Percentiles rank a stretch among this genome's conserved stretches.
phyloP scores from a whole-genome alignment of 2,888 invertebrate genomes.

The Cheilosia variabilis region DNA sequence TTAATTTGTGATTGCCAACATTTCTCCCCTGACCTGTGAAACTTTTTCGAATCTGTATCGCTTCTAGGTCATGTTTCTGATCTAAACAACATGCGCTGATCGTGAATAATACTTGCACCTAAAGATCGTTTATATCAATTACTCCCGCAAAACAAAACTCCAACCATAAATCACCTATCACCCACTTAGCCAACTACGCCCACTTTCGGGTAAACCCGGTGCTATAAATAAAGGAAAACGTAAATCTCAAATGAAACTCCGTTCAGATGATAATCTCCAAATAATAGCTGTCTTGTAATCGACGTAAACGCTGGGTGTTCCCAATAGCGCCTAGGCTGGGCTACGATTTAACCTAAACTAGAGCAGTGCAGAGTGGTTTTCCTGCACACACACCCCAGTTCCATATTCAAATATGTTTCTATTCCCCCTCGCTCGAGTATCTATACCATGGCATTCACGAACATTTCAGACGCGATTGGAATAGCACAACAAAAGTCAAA shows the following conservation, averaged over 20 bases:
- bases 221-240: neutral
- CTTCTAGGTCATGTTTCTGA: neutral
- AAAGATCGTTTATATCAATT: slow-evolving; percentile 43
- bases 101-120: slow-evolving; percentile 8
- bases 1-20: neutral
- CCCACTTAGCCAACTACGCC: slow-evolving; percentile 16
- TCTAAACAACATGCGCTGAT: neutral
- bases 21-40: neutral
- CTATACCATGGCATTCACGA: slow-evolving; percentile 58
- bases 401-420: slow-evolving; percentile 50
- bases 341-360: slow-evolving; percentile 27
- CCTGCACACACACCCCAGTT: slow-evolving; percentile 38
- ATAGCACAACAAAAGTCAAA: slow-evolving; percentile 59
- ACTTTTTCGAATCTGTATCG: neutral
- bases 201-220: neutral
- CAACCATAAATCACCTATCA: slow-evolving; percentile 15
- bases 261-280: slow-evolving; percentile 43
- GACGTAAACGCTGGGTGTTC: slow-evolving; percentile 33
- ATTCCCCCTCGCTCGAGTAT: slow-evolving; percentile 18
- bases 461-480: slow-evolving; percentile 65
- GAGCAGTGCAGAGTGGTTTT: slow-evolving; percentile 26
- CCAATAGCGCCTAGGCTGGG: slow-evolving; percentile 1
- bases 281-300: slow-evolving; percentile 21
- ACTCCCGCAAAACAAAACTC: slow-evolving; percentile 23
- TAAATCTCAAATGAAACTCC: slow-evolving; percentile 35